Conservation (phyloP, 2,797 vertebrate genomes). For the Coregonus sp. region DNA sequence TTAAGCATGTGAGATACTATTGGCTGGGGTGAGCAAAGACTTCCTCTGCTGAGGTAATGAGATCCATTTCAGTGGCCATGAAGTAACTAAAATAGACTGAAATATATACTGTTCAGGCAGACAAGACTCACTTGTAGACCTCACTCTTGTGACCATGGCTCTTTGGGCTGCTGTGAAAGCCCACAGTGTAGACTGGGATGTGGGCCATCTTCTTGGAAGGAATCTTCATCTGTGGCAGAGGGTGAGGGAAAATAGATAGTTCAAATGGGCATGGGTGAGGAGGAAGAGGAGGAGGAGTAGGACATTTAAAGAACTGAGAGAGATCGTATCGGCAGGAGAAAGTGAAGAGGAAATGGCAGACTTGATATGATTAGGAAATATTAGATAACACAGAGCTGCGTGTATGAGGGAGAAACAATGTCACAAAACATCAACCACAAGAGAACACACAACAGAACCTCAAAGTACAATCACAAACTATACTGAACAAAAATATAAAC, state of each 20-base stretch:
- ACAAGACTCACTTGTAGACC: constrained; percentile 85
- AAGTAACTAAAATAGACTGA: no score
- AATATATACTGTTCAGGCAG: neutral
- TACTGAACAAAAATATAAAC: no score
- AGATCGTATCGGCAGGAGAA: neutral
- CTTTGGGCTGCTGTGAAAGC: constrained; percentile 84
- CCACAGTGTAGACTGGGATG: constrained; percentile 92
- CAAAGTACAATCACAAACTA: constrained; percentile 23
- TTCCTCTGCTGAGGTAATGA: neutral
- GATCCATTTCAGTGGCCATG: neutral
- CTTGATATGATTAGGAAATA: neutral
- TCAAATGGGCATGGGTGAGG: neutral
- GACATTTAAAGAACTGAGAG: neutral
- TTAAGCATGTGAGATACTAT: constrained; percentile 32
- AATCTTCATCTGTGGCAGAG: constrained; percentile 87
- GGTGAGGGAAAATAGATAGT: neutral
- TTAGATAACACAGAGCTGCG: neutral
- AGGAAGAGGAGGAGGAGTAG: neutral
- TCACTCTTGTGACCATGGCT: constrained; percentile 75
- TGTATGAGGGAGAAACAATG: no score
- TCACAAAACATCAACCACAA: neutral
- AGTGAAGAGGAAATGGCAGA: neutral
- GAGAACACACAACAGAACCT: constrained; percentile 28
- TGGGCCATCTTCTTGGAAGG: constrained; percentile 95
- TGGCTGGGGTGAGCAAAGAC: constrained; percentile 36